Percentiles rank a stretch among this genome's conserved stretches.
These are phyloP conservation scores for Gymnarchus niloticus DNA, from an alignment of 2,113 vertebrate species.

Conservation along the genomic window DNA sequence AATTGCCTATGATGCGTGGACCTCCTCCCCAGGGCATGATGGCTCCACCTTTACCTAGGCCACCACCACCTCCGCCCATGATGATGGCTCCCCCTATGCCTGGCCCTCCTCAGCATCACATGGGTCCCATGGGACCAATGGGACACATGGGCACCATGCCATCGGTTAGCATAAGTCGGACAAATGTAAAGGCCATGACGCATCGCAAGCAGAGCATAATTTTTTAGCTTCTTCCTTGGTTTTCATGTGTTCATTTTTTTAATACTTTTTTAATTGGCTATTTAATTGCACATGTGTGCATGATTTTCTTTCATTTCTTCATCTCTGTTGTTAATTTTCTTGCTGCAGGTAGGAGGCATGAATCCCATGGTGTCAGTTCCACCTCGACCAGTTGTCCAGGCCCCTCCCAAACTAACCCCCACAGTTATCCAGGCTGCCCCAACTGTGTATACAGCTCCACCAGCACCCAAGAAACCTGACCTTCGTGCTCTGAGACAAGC, in stretches of 20 bases:
- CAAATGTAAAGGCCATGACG: background rate
- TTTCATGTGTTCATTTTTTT: background rate
- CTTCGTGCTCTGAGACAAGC: slow-evolving; percentile 59
- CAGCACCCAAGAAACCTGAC: slow-evolving; percentile 56
- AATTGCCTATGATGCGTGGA: slow-evolving; percentile 62
- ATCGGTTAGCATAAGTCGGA: slow-evolving; percentile 40
- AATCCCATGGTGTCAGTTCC: slow-evolving; percentile 48
- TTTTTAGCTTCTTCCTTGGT: background rate
- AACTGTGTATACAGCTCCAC: slow-evolving; percentile 68
- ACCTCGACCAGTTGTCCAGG: slow-evolving; percentile 44
- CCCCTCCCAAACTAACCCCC: slow-evolving; percentile 56
- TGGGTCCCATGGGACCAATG: slow-evolving; percentile 59
- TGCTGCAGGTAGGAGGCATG: slow-evolving; percentile 53
- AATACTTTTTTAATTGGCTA: slow-evolving; percentile 17
- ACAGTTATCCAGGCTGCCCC: slow-evolving; percentile 74
- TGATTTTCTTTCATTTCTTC: background rate
- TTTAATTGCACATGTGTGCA: background rate
- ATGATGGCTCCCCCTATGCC: slow-evolving; percentile 73
- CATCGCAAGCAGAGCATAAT: background rate
- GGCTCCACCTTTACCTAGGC: slow-evolving; percentile 73
- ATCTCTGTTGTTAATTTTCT: background rate
- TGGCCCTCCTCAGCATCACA: slow-evolving; percentile 56
- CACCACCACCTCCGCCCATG: slow-evolving; percentile 79
- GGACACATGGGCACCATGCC: slow-evolving; percentile 48
- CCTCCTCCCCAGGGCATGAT: slow-evolving; percentile 65